These are phyloP conservation scores for Microctenopoma stevenorrisi DNA, from an alignment of 2,797 vertebrate genomes.

Conservation along the genomic window DNA sequence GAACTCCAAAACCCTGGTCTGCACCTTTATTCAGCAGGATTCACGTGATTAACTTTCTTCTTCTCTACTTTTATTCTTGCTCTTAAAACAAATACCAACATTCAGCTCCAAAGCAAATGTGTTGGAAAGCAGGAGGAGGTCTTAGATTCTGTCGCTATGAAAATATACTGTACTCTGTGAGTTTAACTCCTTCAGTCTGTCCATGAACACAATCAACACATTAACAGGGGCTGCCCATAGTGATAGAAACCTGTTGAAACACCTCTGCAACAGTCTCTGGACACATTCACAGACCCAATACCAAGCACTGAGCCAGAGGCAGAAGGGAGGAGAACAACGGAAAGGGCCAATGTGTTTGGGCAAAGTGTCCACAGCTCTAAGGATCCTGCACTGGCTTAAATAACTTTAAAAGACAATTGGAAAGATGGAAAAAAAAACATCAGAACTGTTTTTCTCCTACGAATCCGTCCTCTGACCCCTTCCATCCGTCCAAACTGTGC, in stretches of 20 bases:
- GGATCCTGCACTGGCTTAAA: constrained; percentile 18
- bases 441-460: constrained; percentile 12
- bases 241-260: constrained; percentile 24
- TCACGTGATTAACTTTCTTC: constrained; percentile 61
- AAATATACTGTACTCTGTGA: constrained; percentile 57
- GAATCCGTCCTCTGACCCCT: constrained; percentile 33
- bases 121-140: constrained; percentile 14
- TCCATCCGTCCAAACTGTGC: constrained; percentile 52
- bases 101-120: constrained; percentile 15
- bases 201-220: constrained; percentile 28
- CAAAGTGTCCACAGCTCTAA: constrained; percentile 14
- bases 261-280: constrained; percentile 36
- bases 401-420: constrained; percentile 25
- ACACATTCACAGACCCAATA: constrained; percentile 28
- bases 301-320: constrained; percentile 14
- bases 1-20: constrained; percentile 52
- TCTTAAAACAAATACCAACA: constrained; percentile 69
- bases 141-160: constrained; percentile 35
- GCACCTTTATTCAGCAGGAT: constrained; percentile 63
- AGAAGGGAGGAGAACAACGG: not conserved
- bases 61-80: constrained; percentile 32
- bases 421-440: not conserved
- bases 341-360: constrained; percentile 9
- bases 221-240: constrained; percentile 23
- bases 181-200: constrained; percentile 47